Percentiles rank a stretch among this genome's conserved stretches.
Conservation (phyloP, 1,140 invertebrate genomes). For the Temnothorax nylanderi region DNA sequence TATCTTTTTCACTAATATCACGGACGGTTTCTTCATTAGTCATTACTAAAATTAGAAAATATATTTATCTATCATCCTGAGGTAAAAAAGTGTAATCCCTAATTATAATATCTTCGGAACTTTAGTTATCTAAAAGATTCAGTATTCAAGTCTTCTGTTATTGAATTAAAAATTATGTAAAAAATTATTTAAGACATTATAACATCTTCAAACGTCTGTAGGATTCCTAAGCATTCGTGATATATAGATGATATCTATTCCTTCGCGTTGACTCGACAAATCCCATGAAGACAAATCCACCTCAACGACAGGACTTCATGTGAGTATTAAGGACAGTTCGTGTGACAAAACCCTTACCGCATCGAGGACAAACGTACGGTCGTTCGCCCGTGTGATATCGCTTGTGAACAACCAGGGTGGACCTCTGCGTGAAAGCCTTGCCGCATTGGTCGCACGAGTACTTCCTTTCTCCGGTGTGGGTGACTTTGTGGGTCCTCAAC, state of each 20-base stretch:
- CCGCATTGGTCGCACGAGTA: constrained; percentile 84
- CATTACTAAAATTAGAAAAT: constrained; percentile 12
- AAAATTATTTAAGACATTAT: background rate
- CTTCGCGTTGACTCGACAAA: background rate
- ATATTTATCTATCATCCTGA: constrained; percentile 19
- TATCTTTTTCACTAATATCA: background rate
- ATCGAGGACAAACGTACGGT: constrained; percentile 90
- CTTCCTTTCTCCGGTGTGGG: constrained; percentile 82
- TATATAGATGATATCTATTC: background rate
- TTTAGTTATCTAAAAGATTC: background rate
- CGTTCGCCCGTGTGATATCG: constrained; percentile 92
- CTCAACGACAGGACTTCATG: constrained; percentile 83
- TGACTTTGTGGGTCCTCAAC: constrained; percentile 83
- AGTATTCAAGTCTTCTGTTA: background rate
- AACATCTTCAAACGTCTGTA: background rate
- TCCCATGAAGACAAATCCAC: background rate
- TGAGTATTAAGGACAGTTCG: constrained; percentile 88
- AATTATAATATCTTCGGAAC: background rate
- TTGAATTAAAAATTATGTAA: background rate
- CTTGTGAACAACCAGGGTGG: constrained; percentile 91
- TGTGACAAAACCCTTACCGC: constrained; percentile 89
- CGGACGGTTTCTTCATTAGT: constrained; percentile 48
- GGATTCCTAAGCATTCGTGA: background rate
- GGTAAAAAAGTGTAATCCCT: background rate
- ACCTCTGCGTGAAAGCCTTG: constrained; percentile 91